Percentiles rank a stretch among this genome's conserved stretches.
Conservation (phyloP, 2,797 vertebrate genomes). For the Xiphophorus birchmanni region DNA sequence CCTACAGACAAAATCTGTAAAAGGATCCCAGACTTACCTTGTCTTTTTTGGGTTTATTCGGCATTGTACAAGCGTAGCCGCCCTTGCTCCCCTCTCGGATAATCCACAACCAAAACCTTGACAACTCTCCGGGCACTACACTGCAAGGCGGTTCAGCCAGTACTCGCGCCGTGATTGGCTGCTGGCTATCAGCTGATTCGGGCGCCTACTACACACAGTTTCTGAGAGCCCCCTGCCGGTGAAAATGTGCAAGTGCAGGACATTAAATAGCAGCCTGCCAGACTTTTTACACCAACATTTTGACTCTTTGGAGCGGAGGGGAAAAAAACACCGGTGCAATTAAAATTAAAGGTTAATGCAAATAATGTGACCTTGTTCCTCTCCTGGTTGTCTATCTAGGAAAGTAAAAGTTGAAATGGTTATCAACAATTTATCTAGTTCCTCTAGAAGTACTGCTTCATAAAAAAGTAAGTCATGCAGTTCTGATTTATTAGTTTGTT, state of each 20-base stretch:
- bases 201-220: neutral
- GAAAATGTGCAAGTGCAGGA: neutral
- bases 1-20: accelerated
- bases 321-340: neutral
- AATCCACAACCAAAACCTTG: constrained; percentile 67
- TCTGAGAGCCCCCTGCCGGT: constrained; percentile 43
- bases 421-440: neutral
- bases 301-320: neutral
- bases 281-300: neutral
- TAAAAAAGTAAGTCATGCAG: neutral
- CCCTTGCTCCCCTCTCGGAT: constrained; percentile 68
- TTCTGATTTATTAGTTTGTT: neutral
- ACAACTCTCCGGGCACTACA: constrained; percentile 64
- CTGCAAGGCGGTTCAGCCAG: constrained; percentile 53
- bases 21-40: constrained; percentile 75
- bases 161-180: constrained; percentile 66
- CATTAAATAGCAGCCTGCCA: neutral
- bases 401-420: neutral
- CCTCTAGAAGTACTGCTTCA: neutral
- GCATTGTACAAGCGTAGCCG: constrained; percentile 79
- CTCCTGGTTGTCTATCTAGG: neutral
- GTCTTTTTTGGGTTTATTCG: constrained; percentile 87
- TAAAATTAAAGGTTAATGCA: neutral
- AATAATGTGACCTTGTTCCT: neutral
- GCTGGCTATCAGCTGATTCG: constrained; percentile 60